Conservation (phyloP, 2,888 invertebrate genomes). For the Pelosia muscerda region DNA sequence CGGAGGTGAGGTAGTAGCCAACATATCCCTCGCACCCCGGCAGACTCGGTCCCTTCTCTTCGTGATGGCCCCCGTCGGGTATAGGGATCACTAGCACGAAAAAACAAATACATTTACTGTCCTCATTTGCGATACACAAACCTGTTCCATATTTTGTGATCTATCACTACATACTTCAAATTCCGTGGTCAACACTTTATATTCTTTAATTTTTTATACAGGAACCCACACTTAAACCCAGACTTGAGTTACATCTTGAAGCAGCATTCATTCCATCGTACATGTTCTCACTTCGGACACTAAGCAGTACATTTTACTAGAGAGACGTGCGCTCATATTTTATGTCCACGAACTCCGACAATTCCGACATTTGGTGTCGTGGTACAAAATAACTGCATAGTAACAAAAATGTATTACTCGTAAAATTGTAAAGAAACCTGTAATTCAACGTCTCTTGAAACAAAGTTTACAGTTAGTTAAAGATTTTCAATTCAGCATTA, state of each 20-base stretch:
- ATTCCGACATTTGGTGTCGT: not conserved
- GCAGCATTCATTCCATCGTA: not conserved
- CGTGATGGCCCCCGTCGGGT: too few relatives aligned
- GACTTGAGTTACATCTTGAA: not conserved
- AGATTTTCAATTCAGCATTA: not conserved
- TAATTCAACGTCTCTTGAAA: not conserved
- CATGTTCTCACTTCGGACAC: constrained; percentile 3
- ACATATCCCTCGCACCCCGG: too few relatives aligned
- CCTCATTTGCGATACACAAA: too few relatives aligned
- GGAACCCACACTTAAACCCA: not conserved
- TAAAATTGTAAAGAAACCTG: not conserved
- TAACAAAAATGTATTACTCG: not conserved
- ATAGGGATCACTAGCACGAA: too few relatives aligned
- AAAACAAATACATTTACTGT: too few relatives aligned
- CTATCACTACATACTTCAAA: not conserved
- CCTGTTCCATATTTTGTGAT: not conserved
- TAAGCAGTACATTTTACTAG: constrained; percentile 1
- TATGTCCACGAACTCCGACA: not conserved
- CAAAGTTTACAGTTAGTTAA: not conserved
- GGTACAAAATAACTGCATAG: not conserved
- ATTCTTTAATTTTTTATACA: not conserved
- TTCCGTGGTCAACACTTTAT: not conserved
- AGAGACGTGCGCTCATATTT: not conserved
- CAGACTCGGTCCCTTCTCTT: too few relatives aligned
- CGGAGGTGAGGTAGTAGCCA: too few relatives aligned